Percentiles rank a stretch among this genome's conserved stretches.
phyloP scores from a whole-genome alignment of 92 coral and sea anemone species.

The Nematostella vectensis region DNA sequence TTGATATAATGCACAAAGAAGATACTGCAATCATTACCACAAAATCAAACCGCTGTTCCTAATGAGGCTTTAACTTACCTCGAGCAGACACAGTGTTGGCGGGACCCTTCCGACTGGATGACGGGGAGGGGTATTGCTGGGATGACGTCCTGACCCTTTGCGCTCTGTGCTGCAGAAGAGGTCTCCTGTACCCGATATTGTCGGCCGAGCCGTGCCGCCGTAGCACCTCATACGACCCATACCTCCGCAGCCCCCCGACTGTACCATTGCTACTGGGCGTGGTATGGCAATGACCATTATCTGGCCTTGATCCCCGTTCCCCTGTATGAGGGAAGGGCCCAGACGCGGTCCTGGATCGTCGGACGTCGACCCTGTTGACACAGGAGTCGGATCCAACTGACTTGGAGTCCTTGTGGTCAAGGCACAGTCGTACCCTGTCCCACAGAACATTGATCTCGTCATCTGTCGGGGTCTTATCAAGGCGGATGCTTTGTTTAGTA shows the following conservation, averaged over 20 bases:
- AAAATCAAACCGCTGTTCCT: no score
- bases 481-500: slow-evolving; percentile 43
- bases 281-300: slow-evolving; percentile 4
- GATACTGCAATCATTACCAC: no score
- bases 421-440: slow-evolving; percentile 91
- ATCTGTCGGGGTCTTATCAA: slow-evolving; percentile 93
- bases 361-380: slow-evolving; percentile 72
- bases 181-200: slow-evolving; percentile 56
- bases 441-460: slow-evolving; percentile 91
- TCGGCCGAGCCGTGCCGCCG: slow-evolving; percentile 71
- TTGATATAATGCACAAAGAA: no score
- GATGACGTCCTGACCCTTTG: slow-evolving; percentile 34
- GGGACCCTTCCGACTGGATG: slow-evolving; percentile 47
- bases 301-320: slow-evolving; percentile 13
- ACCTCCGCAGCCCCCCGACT: slow-evolving; percentile 56
- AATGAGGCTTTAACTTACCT: slow-evolving; percentile 24
- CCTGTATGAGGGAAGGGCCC: slow-evolving; percentile 34
- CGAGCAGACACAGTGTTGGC: slow-evolving; percentile 36
- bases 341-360: slow-evolving; percentile 66
- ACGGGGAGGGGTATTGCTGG: slow-evolving; percentile 48
- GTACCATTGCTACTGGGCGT: slow-evolving; percentile 10
- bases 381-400: slow-evolving; percentile 96
- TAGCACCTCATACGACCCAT: slow-evolving; percentile 82
- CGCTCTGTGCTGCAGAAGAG: slow-evolving; percentile 81
- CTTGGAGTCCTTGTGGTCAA: slow-evolving; percentile 60